These are phyloP conservation scores for Troilus luridus DNA, from an alignment of 2,888 invertebrate genomes.

Conservation along the genomic window DNA sequence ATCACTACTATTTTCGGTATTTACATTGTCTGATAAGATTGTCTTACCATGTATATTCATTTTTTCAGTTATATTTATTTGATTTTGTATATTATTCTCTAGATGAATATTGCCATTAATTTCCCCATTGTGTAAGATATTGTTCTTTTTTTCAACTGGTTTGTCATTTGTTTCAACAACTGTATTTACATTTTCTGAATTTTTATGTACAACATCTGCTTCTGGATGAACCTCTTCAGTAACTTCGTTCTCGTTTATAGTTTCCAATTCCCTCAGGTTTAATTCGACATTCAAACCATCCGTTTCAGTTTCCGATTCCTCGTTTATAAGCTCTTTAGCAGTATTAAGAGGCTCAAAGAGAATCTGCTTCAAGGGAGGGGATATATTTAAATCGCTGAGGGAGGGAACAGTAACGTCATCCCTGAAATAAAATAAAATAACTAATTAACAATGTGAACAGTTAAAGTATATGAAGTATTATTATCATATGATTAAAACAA, in stretches of 20 bases:
- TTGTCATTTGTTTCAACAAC: constrained; percentile 60
- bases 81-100: constrained; percentile 6
- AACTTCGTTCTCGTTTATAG: constrained; percentile 64
- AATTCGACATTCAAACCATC: constrained; percentile 45
- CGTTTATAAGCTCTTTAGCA: constrained; percentile 64
- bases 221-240: constrained; percentile 65
- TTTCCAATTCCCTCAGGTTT: constrained; percentile 48
- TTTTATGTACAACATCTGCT: not conserved
- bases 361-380: constrained; percentile 66
- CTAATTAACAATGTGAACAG: not conserved
- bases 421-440: constrained; percentile 45
- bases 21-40: constrained; percentile 28
- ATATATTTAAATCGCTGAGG: constrained; percentile 66
- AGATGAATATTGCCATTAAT: not conserved
- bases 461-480: not conserved
- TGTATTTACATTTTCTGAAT: constrained; percentile 38
- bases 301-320: constrained; percentile 66
- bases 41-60: constrained; percentile 48
- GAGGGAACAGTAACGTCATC: constrained; percentile 68
- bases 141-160: not conserved
- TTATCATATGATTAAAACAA: too few species aligned
- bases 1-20: constrained; percentile 4
- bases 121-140: not conserved
- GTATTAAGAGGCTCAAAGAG: constrained; percentile 61
- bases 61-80: not conserved